Percentiles rank a stretch among this genome's conserved stretches.
Conservation (phyloP, 2,888 invertebrate species). For the Ectemnius continuus region DNA sequence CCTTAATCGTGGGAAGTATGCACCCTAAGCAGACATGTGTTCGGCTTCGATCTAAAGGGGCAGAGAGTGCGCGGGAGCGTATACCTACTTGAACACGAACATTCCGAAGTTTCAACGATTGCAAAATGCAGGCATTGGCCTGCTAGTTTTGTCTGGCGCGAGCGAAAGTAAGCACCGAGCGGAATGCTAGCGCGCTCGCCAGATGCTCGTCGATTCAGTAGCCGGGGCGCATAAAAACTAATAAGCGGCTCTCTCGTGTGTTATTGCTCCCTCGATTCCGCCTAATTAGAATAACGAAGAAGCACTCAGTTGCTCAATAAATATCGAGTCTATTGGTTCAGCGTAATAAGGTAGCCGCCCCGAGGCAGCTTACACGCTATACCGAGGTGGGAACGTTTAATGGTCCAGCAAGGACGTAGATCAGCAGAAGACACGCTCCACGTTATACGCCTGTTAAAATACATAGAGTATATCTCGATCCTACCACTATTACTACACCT, state of each 20-base stretch:
- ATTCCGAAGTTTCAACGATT: constrained; percentile 30
- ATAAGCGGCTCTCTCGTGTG: constrained; percentile 29
- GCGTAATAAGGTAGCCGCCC: constrained; percentile 23
- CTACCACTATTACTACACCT: too few relatives aligned
- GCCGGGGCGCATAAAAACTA: constrained; percentile 31
- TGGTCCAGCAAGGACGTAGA: too few relatives aligned
- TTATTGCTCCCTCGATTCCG: constrained; percentile 21
- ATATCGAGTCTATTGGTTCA: constrained; percentile 24
- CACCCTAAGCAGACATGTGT: background rate
- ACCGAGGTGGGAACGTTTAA: too few relatives aligned
- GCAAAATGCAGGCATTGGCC: constrained; percentile 31
- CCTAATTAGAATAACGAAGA: constrained; percentile 34
- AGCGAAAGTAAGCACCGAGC: constrained; percentile 37
- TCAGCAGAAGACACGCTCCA: constrained; percentile 18
- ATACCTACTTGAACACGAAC: background rate
- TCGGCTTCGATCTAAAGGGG: constrained; percentile 6
- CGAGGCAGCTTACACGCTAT: too few relatives aligned
- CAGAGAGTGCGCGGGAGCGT: background rate
- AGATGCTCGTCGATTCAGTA: constrained; percentile 5
- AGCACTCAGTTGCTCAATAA: constrained; percentile 21
- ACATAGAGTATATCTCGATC: too few relatives aligned
- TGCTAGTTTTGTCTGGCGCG: constrained; percentile 41
- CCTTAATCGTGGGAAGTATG: constrained; percentile 53
- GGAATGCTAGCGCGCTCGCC: constrained; percentile 16
- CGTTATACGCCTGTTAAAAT: constrained; percentile 1